phyloP scores from a whole-genome alignment of 1,140 invertebrate genomes.

The Lerema accius region DNA sequence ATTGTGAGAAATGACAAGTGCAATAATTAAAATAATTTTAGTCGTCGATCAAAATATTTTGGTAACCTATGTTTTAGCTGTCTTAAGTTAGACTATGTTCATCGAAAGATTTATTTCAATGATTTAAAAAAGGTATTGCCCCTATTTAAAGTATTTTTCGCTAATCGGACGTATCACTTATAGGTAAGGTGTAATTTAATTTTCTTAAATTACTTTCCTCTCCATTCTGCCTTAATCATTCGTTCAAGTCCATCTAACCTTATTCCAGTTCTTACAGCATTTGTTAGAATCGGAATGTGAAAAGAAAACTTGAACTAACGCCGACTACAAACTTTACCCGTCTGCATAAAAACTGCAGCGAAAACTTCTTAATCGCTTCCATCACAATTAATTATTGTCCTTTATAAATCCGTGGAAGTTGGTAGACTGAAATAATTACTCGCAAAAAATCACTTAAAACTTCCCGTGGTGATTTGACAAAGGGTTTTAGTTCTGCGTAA shows the following conservation, averaged over 20 bases:
- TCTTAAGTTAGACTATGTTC: too few relatives aligned
- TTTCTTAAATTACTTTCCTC: too few relatives aligned
- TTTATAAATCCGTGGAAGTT: constrained; percentile 36
- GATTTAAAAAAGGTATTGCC: too few relatives aligned
- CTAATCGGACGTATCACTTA: not conserved
- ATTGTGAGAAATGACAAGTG: not conserved
- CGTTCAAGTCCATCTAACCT: too few relatives aligned
- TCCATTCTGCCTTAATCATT: too few relatives aligned
- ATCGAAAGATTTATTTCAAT: too few relatives aligned
- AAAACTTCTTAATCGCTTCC: constrained; percentile 36
- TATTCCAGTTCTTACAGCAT: too few relatives aligned
- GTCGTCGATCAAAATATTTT: too few relatives aligned
- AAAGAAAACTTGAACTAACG: constrained; percentile 11
- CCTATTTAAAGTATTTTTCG: too few relatives aligned
- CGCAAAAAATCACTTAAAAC: constrained; percentile 41
- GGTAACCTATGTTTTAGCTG: too few relatives aligned
- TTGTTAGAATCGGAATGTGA: not conserved
- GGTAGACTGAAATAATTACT: constrained; percentile 38
- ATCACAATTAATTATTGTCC: constrained; percentile 38
- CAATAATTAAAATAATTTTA: too few relatives aligned
- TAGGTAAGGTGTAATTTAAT: not conserved
- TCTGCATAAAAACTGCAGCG: constrained; percentile 33
- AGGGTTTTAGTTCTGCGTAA: constrained; percentile 19
- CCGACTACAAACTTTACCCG: not conserved
- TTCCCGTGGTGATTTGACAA: constrained; percentile 35